These are phyloP conservation scores for Dryadula phaetusa DNA, from an alignment of 2,888 invertebrate genomes.

Conservation along the genomic window DNA sequence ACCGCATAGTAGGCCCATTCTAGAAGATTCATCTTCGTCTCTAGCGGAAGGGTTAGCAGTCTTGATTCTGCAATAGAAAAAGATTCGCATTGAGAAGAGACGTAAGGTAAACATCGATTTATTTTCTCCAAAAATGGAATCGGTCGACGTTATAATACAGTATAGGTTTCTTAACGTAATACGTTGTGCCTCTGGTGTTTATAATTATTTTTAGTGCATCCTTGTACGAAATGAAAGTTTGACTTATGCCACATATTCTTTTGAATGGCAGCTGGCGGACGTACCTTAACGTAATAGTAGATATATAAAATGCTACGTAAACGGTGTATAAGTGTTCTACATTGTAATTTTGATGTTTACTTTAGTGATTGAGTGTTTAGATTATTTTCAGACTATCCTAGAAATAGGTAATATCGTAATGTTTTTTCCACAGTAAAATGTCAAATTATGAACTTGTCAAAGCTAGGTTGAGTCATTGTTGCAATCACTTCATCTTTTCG, in stretches of 20 bases:
- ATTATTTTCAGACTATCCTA: slow-evolving; percentile 60
- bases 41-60: slow-evolving; percentile 82
- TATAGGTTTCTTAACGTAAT: slow-evolving; percentile 55
- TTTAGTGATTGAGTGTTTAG: slow-evolving; percentile 52
- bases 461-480: slow-evolving; percentile 82
- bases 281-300: slow-evolving; percentile 77
- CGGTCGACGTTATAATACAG: slow-evolving; percentile 62
- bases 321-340: slow-evolving; percentile 61
- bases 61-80: slow-evolving; percentile 81
- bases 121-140: slow-evolving; percentile 76
- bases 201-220: slow-evolving; percentile 83
- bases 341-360: slow-evolving; percentile 59
- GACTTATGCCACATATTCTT: slow-evolving; percentile 85
- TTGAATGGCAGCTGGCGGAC: slow-evolving; percentile 84
- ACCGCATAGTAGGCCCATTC: slow-evolving; percentile 76
- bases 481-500: slow-evolving; percentile 62
- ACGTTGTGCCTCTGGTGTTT: slow-evolving; percentile 69
- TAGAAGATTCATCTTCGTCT: slow-evolving; percentile 78
- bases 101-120: slow-evolving; percentile 85
- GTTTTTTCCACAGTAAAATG: slow-evolving; percentile 79
- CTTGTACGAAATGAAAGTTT: slow-evolving; percentile 84
- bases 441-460: slow-evolving; percentile 83
- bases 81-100: slow-evolving; percentile 82
- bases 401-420: slow-evolving; percentile 62
- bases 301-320: slow-evolving; percentile 70